A percentile compares a stretch with the other conserved stretches of the same genome.
These are phyloP conservation scores for Ceyx cyanopectus DNA, from an alignment of 2,113 vertebrate genomes.

Conservation along the genomic window DNA sequence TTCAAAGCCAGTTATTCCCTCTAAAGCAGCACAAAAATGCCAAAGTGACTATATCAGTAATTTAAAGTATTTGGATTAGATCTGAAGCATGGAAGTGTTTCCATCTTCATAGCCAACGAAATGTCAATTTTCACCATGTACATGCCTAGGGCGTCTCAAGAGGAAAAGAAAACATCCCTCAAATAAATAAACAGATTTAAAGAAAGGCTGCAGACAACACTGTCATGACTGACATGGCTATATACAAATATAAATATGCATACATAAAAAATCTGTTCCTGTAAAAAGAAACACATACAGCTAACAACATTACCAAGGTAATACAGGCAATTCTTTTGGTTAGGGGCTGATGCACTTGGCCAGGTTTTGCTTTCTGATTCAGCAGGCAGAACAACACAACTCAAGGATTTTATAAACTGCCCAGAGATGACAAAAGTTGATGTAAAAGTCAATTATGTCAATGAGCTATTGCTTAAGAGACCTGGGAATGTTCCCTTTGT, in stretches of 20 bases:
- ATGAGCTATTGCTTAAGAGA: neutral
- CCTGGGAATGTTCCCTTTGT: neutral
- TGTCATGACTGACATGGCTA: neutral
- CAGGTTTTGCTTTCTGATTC: neutral
- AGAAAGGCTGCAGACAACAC: slow-evolving; percentile 31
- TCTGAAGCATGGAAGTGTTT: slow-evolving; percentile 8
- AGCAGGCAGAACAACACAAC: neutral
- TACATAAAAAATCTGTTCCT: neutral
- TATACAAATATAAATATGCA: neutral
- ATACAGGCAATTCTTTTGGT: neutral
- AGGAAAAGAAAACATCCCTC: neutral
- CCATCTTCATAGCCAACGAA: slow-evolving; percentile 34
- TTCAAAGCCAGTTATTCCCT: neutral
- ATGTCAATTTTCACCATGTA: slow-evolving; percentile 39
- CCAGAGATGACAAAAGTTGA: neutral
- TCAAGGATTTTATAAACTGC: neutral
- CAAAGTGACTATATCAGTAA: neutral
- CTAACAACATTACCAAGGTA: neutral
- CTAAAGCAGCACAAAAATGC: neutral
- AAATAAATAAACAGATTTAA: slow-evolving; percentile 50
- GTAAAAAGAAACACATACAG: neutral
- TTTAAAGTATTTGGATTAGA: slow-evolving; percentile 21
- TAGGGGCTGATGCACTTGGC: neutral
- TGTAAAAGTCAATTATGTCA: neutral
- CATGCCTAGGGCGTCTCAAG: neutral